Evolutionary conservation across 2,113 vertebrate genomes (phyloP).

Genomic region (Percopsis transmontana): DNA sequence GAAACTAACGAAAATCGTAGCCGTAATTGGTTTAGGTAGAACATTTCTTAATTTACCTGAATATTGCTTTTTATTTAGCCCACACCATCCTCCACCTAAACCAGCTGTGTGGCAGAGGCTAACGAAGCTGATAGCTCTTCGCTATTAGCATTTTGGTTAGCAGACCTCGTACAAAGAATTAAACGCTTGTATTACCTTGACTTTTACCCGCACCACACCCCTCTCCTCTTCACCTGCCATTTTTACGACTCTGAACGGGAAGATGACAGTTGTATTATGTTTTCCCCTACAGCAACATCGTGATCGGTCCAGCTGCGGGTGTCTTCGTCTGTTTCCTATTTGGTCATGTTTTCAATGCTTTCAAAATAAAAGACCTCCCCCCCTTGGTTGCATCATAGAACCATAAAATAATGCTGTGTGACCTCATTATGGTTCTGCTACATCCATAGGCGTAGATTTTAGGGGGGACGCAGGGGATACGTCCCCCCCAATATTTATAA

Average conservation of each 20-base stretch:
- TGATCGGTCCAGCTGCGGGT: constrained; percentile 29
- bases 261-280: constrained; percentile 1
- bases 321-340: no score
- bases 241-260: constrained; percentile 39
- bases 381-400: no score
- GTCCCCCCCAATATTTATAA: no score
- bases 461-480: no score
- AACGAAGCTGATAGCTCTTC: constrained; percentile 1
- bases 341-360: no score
- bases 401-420: no score
- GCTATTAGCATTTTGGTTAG: constrained; percentile 14
- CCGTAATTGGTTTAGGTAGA: no score
- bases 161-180: neutral
- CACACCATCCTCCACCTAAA: neutral
- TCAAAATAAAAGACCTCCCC: no score
- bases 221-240: constrained; percentile 82
- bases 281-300: constrained; percentile 38
- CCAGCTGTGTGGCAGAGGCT: neutral
- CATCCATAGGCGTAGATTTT: no score
- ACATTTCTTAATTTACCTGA: no score
- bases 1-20: no score
- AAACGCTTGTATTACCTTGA: constrained; percentile 72
- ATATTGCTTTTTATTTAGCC: neutral
- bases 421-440: no score
- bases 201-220: constrained; percentile 82